Evolutionary conservation across 2,113 vertebrate genomes (phyloP).

Genomic region (Calypte anna): DNA sequence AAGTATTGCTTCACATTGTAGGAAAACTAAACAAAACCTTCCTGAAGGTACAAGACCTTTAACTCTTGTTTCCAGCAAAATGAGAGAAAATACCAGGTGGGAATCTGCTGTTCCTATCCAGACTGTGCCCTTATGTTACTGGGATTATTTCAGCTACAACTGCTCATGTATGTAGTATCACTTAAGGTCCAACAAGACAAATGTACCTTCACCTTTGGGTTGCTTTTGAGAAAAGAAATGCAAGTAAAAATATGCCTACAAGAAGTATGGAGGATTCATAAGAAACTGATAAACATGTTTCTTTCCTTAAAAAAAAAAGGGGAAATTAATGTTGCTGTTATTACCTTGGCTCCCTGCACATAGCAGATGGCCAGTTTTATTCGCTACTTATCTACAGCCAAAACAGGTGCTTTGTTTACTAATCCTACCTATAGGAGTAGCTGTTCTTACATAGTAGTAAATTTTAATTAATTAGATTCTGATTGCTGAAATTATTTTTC

Average conservation of each 20-base stretch:
- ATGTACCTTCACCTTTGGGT: background rate
- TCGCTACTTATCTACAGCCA: background rate
- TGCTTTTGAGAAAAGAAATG: background rate
- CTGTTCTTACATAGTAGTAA: slow-evolving; percentile 39
- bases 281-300: slow-evolving; percentile 30
- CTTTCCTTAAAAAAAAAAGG: background rate
- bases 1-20: background rate
- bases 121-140: background rate
- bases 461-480: slow-evolving; percentile 68
- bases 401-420: slow-evolving; percentile 32
- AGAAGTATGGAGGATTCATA: background rate
- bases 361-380: slow-evolving; percentile 48
- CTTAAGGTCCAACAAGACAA: background rate
- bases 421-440: background rate
- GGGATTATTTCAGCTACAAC: background rate
- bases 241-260: background rate
- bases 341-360: slow-evolving; percentile 16
- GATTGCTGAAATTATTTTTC: slow-evolving; percentile 56
- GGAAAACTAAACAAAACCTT: background rate
- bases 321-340: background rate
- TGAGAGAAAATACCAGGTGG: background rate
- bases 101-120: background rate
- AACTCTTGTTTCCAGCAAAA: slow-evolving; percentile 9
- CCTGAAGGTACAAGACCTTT: background rate
- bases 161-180: background rate